phyloP scores from a whole-genome alignment of 2,888 invertebrate species.

The Philereme transversata region DNA sequence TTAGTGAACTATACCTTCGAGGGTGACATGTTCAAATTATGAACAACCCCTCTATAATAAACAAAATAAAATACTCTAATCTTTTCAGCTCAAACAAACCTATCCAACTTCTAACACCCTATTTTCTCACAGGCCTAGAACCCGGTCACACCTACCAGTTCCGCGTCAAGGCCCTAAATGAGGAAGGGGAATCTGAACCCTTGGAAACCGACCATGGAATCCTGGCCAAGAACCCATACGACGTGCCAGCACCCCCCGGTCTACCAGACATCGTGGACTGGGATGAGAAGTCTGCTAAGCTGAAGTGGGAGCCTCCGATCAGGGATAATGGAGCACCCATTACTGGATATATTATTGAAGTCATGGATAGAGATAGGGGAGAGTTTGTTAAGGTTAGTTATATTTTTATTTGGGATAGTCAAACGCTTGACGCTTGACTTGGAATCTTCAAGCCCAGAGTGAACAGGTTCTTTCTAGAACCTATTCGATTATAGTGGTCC shows the following conservation, averaged over 20 bases:
- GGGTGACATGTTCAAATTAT: too few relatives aligned
- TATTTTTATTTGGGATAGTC: not conserved
- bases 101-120: too few relatives aligned
- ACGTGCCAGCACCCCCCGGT: conserved; percentile 94
- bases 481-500: too few relatives aligned
- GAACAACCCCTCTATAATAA: too few relatives aligned
- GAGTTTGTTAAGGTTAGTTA: conserved; percentile 88
- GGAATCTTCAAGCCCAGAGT: too few relatives aligned
- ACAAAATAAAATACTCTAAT: too few relatives aligned
- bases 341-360: conserved; percentile 95
- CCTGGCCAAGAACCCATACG: conserved; percentile 98
- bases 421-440: too few relatives aligned
- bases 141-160: conserved; percentile 98
- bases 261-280: conserved; percentile 95
- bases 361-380: conserved; percentile 94
- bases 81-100: too few relatives aligned
- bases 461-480: too few relatives aligned
- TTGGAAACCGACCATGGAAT: conserved; percentile 94
- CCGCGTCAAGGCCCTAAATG: conserved; percentile 98
- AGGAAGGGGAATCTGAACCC: conserved; percentile 98
- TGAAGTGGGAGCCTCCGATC: conserved; percentile 95
- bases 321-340: conserved; percentile 97
- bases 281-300: conserved; percentile 94
- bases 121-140: conserved; percentile 89
- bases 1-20: too few relatives aligned